These are phyloP conservation scores for Meiosimyza platycephala DNA, from an alignment of 2,888 invertebrate genomes.

Conservation along the genomic window DNA sequence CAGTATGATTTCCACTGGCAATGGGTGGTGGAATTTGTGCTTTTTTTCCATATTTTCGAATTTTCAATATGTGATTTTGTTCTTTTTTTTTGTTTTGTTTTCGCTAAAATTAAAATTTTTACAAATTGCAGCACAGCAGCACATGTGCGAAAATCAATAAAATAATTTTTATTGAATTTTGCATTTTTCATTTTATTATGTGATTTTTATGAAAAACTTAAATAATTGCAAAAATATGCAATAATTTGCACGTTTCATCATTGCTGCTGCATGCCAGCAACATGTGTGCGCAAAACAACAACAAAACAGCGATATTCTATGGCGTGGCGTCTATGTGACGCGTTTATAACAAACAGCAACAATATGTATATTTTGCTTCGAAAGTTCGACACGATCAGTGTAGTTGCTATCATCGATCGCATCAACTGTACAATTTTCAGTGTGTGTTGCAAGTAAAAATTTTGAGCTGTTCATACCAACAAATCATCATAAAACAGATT, in stretches of 20 bases:
- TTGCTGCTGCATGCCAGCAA: not conserved
- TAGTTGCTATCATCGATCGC: too few species aligned
- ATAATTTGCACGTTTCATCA: constrained; percentile 16
- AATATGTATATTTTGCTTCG: not conserved
- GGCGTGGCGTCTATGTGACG: constrained; percentile 14
- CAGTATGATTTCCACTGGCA: not conserved
- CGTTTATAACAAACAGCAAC: not conserved
- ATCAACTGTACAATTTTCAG: too few species aligned
- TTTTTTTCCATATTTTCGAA: not conserved
- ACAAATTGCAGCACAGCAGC: not conserved
- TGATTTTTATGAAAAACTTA: constrained; percentile 9
- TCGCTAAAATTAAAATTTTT: not conserved
- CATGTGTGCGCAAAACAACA: not conserved
- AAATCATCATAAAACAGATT: too few species aligned
- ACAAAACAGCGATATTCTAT: not conserved
- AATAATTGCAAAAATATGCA: constrained; percentile 23
- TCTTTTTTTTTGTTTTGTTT: not conserved
- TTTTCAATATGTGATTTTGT: not conserved
- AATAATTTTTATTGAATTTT: constrained; percentile 3
- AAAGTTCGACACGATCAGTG: not conserved
- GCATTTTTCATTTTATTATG: not conserved
- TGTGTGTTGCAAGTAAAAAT: too few species aligned
- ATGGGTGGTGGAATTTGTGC: not conserved
- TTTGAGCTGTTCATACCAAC: too few species aligned
- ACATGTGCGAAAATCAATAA: constrained; percentile 4